phyloP scores from a whole-genome alignment of 2,888 invertebrate genomes.

The Noctua janthe region DNA sequence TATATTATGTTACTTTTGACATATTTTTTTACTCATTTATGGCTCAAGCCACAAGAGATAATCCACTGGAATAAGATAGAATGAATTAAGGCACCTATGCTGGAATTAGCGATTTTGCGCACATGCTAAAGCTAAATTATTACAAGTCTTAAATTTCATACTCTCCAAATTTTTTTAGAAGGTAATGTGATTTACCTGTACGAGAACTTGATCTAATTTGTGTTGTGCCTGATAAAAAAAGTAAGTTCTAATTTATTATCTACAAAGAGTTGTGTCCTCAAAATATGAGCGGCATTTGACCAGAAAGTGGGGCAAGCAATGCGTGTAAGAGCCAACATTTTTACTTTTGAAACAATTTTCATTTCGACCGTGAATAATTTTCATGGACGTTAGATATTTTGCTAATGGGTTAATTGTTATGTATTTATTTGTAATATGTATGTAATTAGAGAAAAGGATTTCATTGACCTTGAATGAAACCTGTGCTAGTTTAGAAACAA shows the following conservation, averaged over 20 bases:
- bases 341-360: conserved; percentile 34
- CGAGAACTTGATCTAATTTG: not conserved
- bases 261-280: not conserved
- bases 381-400: conserved; percentile 33
- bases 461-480: conserved; percentile 12
- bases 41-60: not conserved
- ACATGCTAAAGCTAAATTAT: not conserved
- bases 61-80: not conserved
- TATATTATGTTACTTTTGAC: not conserved
- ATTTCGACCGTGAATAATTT: conserved; percentile 39
- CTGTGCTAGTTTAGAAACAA: not conserved
- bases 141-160: not conserved
- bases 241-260: not conserved
- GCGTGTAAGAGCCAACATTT: conserved; percentile 9
- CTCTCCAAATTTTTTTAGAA: not conserved
- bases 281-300: conserved; percentile 12
- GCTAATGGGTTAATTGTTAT: conserved; percentile 41
- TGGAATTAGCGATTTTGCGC: not conserved
- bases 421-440: conserved; percentile 26
- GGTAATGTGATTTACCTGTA: not conserved
- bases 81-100: not conserved
- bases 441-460: conserved; percentile 23
- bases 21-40: not conserved
- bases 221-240: not conserved
- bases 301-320: conserved; percentile 25